Conservation (phyloP, 2,797 vertebrate species). For the Poeciliopsis turneri region DNA sequence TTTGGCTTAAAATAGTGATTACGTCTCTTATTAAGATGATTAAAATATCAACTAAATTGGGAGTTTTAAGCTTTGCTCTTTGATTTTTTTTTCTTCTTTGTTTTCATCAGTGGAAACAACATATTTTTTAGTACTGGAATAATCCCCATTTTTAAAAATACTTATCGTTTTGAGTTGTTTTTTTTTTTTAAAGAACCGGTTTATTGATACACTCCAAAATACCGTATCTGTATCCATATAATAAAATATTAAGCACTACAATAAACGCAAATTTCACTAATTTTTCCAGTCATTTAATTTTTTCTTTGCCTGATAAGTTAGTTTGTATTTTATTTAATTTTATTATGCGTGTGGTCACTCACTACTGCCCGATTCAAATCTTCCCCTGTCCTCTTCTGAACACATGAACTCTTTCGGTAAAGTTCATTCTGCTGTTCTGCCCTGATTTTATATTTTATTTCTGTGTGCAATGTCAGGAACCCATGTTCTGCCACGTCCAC, state of each 20-base stretch:
- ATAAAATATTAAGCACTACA: background rate
- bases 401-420: slow-evolving; percentile 71
- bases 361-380: background rate
- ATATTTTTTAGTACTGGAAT: background rate
- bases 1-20: background rate
- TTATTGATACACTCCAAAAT: slow-evolving; percentile 18
- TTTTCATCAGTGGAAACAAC: background rate
- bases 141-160: background rate
- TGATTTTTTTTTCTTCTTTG: background rate
- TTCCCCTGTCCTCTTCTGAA: background rate
- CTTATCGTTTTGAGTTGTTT: background rate
- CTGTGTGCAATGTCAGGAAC: slow-evolving; percentile 37
- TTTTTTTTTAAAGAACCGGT: background rate
- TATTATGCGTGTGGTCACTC: background rate
- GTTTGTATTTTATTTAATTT: slow-evolving; percentile 35
- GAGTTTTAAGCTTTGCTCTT: background rate
- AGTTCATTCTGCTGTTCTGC: slow-evolving; percentile 76
- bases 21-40: background rate
- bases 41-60: background rate
- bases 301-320: background rate
- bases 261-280: background rate
- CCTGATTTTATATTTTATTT: background rate
- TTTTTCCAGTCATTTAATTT: background rate
- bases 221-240: background rate
- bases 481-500: slow-evolving; percentile 59